Evolutionary conservation across 2,888 invertebrate genomes (phyloP), one percentile per base, ranked within the genome.

Genomic region (Pteria penguin): DNA sequence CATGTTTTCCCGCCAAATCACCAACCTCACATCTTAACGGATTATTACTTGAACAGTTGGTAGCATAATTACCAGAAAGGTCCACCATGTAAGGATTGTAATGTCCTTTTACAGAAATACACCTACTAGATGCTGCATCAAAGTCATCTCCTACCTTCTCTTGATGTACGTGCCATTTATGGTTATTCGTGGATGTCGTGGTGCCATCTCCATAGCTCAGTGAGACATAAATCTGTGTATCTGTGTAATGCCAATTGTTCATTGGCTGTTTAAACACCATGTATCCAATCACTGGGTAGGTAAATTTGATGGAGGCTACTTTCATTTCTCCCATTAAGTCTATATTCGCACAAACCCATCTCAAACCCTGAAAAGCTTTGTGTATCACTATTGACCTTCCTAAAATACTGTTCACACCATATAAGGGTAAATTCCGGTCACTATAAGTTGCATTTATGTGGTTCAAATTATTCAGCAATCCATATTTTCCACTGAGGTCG

Each of bases 1-100:
- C 85, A 36, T 86, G 86, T 79, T 91, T 91, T 0, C 82, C 81
- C 0, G 89, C 89, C 67, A 97, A 91, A 89, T 97, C 97, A 0
- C 98, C 98, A 0, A 97, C 96, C 89, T 97, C 96, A 90, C 98
- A 98, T 2, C 97, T 94, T 65, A 97, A 92, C 0, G 97, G 97
- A 88, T 97, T 96, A 91, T 62, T 52, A 0, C 80, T 33, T 5
- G 52, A 72, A 73, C 89, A 88, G 32, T 82, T 69, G 4, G 76
- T 68, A 2, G 70, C 67, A 67, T 89, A 89, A 55, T 84, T 78
- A 2, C 85, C 84, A 0, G 75, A 75, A 4, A 84, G 66, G 18
- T 84, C 81, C 52, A 95, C 94, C 83, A 95, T 94, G 85, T 95
- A 95, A 0, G 97, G 97, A 93, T 97, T 96, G 89, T 94, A 96